Base-by-base conservation (phyloP, 2,888 invertebrate genomes). In the Melieria picta region DNA sequence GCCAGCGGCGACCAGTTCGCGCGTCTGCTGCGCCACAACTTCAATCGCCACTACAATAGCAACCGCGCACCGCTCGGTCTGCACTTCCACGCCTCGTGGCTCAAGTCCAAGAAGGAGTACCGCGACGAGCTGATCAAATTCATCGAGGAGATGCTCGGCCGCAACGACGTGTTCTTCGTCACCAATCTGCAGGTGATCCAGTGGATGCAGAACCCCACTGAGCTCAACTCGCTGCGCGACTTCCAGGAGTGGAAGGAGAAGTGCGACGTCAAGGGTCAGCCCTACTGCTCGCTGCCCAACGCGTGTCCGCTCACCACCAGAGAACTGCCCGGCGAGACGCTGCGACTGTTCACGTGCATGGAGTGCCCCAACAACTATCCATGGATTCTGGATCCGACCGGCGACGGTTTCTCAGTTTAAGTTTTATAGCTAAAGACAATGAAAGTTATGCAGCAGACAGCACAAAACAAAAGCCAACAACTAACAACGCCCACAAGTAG, bases 171-270 rank as follows among this genome's bases (percentile, higher is more conserved):
- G 46, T 97, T 96, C 89, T 97, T 97, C 87, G 95, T 95, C 75
- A 96, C 95, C 74, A 93, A 94, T 89, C 91, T 95, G 79, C 90
- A 94, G 90, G 96, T 96, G 46, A 95, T 97, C 82, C 95, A 96
- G 87, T 97, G 96, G 96, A 97, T 97, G 95, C 96, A 97, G 88
- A 95, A 94, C 81, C 97, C 97, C 69, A 95, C 95, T 47, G 96
- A 96, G 87, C 85, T 96, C 77, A 92, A 94, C 62, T 92, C 92
- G 52, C 90, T 97, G 65, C 90, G 95, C 79, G 96, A 97, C 85
- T 97, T 97, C 91, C 93, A 93, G 80, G 95, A 96, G 86, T 97
- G 97, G 97, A 97, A 97, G 87, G 96, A 96, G 81, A 95, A 95
- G 85, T 97, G 97, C 87, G 96, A 96, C 84, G 94, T 97, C 76